Evolutionary conservation across 1,140 invertebrate genomes (phyloP).

Genomic region (Gyrodactylus bullatarudis): DNA sequence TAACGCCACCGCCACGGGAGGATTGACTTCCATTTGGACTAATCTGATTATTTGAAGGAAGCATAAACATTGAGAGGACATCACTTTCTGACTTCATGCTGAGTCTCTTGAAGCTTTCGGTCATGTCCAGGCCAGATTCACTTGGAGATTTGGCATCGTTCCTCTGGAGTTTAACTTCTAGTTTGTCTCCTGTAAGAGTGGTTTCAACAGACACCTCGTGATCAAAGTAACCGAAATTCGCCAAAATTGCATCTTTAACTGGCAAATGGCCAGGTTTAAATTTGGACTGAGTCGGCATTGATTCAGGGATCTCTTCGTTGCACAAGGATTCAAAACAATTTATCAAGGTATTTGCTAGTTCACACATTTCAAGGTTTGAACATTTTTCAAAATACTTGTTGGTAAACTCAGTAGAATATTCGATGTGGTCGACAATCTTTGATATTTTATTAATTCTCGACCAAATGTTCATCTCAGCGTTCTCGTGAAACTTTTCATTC

Average conservation of each 20-base stretch:
- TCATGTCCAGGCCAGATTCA: background rate
- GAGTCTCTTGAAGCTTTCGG: background rate
- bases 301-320: background rate
- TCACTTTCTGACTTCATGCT: background rate
- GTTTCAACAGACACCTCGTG: background rate
- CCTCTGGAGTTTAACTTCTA: background rate
- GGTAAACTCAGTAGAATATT: background rate
- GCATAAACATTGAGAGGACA: background rate
- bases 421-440: slow-evolving; percentile 1
- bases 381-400: background rate
- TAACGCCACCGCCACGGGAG: background rate
- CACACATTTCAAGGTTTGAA: slow-evolving; percentile 1
- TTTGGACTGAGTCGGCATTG: background rate
- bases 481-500: slow-evolving; percentile 1
- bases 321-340: background rate
- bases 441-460: background rate
- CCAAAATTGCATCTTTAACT: background rate
- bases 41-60: background rate
- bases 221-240: background rate
- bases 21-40: background rate
- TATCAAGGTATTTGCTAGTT: background rate
- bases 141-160: no score
- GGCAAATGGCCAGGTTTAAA: background rate
- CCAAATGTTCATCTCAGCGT: background rate
- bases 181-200: background rate